Evolutionary conservation across 2,113 vertebrate genomes (phyloP), one percentile per base, ranked within the genome.

Genomic region (Ivindomyrus marchei): DNA sequence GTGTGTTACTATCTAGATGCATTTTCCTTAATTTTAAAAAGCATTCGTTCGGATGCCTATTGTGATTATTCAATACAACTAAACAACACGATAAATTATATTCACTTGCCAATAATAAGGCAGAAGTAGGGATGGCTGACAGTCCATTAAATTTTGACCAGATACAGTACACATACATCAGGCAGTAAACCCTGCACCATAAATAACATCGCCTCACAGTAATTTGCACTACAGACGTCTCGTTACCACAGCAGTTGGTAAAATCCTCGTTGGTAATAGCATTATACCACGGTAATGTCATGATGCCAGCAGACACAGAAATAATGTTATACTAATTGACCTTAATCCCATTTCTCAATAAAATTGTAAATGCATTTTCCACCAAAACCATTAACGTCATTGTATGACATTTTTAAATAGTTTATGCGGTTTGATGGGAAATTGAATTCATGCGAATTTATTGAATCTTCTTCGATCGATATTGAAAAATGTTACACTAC

Each of bases 161-260:
- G 85, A 88, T 80, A 90, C 19, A 52, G 62, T 9, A 90, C 15
- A 88, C 87, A 88, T 88, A 88, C 84, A 94, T 93, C 91, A 90
- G 90, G 91, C 92, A 94, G 92, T 94, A 86, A 91, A 92, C 92
- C 56, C 88, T 66, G 91, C 56, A 77, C 85, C 92, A 86, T 88
- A 93, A 91, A 88, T 89, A 91, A 77, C 42, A 90, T 31, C 90
- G 93, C 91, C 92, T 94, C 87, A 3, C 70, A 92, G 90, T 94
- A 95, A 95, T 90, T 90, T 93, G 93, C 91, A 91, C 88, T 88
- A 90, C 87, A 91, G 93, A 90, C 92, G 93, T 89, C 74, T 27
- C 92, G 92, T 92, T 93, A 93, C 90, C 90, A 39, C 92, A 87
- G 92, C 90, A 53, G 92, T 90, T 92, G 90, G 83, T 93, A 90